Conservation (phyloP, 2,113 vertebrate species). For the Aramus guarauna region DNA sequence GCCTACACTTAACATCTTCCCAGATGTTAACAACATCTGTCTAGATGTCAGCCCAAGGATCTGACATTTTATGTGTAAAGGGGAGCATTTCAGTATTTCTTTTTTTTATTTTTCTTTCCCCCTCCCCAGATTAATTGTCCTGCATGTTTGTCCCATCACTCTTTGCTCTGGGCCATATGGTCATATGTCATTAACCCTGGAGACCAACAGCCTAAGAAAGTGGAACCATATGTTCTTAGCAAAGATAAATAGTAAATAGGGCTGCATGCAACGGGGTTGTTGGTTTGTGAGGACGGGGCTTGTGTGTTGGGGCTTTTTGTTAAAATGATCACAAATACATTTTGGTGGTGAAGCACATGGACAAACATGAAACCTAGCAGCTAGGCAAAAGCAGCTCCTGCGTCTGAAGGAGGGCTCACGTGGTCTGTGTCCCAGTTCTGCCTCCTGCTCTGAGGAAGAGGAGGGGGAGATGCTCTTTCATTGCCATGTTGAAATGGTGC, state of each 20-base stretch:
- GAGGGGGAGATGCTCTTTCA: slow-evolving; percentile 1
- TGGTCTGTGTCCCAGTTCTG: not conserved
- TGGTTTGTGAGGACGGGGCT: not conserved
- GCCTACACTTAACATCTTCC: slow-evolving; percentile 57
- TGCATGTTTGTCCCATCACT: slow-evolving; percentile 62
- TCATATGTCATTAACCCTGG: slow-evolving; percentile 68
- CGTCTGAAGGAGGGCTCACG: not conserved
- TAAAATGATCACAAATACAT: not conserved
- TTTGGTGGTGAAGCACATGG: not conserved
- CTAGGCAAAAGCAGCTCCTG: not conserved
- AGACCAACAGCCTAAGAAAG: slow-evolving; percentile 66
- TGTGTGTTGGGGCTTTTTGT: not conserved
- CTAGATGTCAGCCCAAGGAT: slow-evolving; percentile 2
- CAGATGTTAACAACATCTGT: slow-evolving; percentile 67
- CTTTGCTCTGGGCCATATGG: slow-evolving; percentile 75
- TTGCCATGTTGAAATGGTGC: not conserved
- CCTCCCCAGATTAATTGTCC: slow-evolving; percentile 39
- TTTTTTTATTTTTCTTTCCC: not conserved
- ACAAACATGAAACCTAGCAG: rapidly evolving
- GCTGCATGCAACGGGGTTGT: not conserved
- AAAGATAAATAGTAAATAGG: slow-evolving; percentile 56
- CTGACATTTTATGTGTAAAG: slow-evolving; percentile 2
- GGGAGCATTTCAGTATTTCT: slow-evolving; percentile 26
- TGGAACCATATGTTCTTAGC: slow-evolving; percentile 73
- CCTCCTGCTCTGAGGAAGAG: not conserved